Percentiles rank a stretch among this genome's conserved stretches.
Conservation (phyloP, 1,140 invertebrate species). For the Luehdorfia chinensis region DNA sequence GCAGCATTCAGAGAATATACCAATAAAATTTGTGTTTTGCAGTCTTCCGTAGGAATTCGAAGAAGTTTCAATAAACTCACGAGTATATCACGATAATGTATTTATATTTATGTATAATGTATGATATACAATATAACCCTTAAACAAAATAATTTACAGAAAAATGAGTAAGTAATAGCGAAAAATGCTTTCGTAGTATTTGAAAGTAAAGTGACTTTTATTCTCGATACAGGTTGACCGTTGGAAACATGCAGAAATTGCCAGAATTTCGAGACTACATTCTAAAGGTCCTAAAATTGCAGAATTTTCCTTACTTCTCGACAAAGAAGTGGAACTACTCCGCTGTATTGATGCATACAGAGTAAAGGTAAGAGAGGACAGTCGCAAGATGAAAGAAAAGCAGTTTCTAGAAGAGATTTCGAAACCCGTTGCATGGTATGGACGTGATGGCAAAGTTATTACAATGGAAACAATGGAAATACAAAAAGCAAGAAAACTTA, state of each 20-base stretch:
- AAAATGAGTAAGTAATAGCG: no score
- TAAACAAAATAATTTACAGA: no score
- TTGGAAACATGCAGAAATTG: constrained; percentile 80
- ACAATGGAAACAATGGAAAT: constrained; percentile 82
- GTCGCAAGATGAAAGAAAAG: constrained; percentile 74
- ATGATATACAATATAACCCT: no score
- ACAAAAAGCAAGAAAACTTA: constrained; percentile 80
- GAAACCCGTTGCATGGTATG: constrained; percentile 79
- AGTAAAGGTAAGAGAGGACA: constrained; percentile 76
- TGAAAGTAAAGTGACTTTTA: not conserved
- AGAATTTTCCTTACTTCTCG: constrained; percentile 79
- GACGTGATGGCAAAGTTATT: constrained; percentile 77
- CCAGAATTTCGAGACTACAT: constrained; percentile 76
- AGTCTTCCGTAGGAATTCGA: no score
- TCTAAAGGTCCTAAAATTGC: constrained; percentile 79
- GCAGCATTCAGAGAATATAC: no score
- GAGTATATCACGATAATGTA: no score
- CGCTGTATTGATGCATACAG: constrained; percentile 79
- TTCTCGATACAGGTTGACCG: constrained; percentile 73
- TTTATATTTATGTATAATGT: no score
- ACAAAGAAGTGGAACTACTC: constrained; percentile 81
- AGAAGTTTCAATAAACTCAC: no score
- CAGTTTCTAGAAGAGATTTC: constrained; percentile 80
- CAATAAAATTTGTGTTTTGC: no score
- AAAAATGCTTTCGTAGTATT: no score